Evolutionary conservation across 2,888 invertebrate genomes (phyloP).

Genomic region (Polydrusus pterygomalis): DNA sequence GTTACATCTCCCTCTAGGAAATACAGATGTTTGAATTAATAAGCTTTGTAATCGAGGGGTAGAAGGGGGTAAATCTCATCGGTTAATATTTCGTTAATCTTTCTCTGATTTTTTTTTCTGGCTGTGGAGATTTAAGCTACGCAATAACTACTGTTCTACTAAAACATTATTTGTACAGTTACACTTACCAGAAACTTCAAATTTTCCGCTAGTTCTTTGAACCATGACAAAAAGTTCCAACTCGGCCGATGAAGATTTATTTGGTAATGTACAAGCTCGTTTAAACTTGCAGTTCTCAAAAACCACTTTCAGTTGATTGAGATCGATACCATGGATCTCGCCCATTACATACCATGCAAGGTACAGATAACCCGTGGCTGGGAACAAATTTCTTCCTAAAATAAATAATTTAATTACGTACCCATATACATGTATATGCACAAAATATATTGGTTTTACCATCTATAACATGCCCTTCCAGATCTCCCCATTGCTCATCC

Average conservation of each 20-base stretch:
- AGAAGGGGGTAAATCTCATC: no score
- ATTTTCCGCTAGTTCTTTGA: constrained; percentile 59
- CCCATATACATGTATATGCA: no score
- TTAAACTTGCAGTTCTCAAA: constrained; percentile 77
- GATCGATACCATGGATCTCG: constrained; percentile 67
- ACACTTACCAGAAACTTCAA: constrained; percentile 65
- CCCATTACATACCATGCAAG: constrained; percentile 74
- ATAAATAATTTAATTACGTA: no score
- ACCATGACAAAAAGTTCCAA: constrained; percentile 59
- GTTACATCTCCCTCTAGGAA: constrained; percentile 50
- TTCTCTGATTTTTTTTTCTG: no score
- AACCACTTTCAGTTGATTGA: constrained; percentile 73
- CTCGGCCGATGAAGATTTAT: constrained; percentile 64
- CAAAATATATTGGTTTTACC: constrained; percentile 61
- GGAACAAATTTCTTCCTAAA: constrained; percentile 68
- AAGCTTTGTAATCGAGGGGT: no score
- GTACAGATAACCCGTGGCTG: constrained; percentile 76
- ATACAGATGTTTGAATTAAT: no score
- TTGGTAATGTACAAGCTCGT: constrained; percentile 74
- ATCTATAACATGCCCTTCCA: constrained; percentile 89
- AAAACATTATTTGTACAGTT: no score
- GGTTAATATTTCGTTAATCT: not conserved
- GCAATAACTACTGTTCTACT: no score
- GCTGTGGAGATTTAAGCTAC: no score
- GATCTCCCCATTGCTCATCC: constrained; percentile 79